Conservation (phyloP, 2,797 vertebrate genomes). For the Etheostoma perlongum region DNA sequence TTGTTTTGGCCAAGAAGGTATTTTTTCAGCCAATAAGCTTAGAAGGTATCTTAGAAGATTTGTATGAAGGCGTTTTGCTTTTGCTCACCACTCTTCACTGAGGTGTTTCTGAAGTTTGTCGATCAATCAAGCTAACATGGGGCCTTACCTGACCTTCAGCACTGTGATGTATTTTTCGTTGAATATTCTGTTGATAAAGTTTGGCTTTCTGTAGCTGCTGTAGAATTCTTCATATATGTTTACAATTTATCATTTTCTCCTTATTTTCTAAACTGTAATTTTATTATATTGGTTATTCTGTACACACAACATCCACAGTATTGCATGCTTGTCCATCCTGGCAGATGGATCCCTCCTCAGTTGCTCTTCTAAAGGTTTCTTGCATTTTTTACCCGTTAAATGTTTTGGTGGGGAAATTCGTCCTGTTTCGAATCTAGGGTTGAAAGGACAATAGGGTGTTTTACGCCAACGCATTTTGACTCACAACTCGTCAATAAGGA, state of each 20-base stretch:
- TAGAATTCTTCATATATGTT: too few species aligned
- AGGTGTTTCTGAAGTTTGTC: not conserved
- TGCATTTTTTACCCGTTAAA: not conserved
- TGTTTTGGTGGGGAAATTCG: too few species aligned
- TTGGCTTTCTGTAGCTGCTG: not conserved
- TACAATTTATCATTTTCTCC: too few species aligned
- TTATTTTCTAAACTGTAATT: too few species aligned
- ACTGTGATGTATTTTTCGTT: not conserved
- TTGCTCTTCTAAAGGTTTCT: not conserved
- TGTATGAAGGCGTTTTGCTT: not conserved
- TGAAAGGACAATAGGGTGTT: too few species aligned
- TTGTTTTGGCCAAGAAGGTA: slow-evolving; percentile 3
- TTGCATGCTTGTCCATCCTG: not conserved
- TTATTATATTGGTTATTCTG: not conserved
- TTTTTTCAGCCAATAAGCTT: not conserved
- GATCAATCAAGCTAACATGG: not conserved
- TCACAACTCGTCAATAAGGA: too few species aligned
- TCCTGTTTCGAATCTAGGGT: too few species aligned
- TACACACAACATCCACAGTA: not conserved
- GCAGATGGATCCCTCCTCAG: not conserved
- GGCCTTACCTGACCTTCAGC: not conserved
- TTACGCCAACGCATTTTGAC: too few species aligned
- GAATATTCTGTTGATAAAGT: not conserved
- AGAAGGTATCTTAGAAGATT: not conserved
- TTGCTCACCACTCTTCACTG: not conserved